Base-by-base conservation (phyloP, 2,797 vertebrate genomes). In the Xerus rutilus region DNA sequence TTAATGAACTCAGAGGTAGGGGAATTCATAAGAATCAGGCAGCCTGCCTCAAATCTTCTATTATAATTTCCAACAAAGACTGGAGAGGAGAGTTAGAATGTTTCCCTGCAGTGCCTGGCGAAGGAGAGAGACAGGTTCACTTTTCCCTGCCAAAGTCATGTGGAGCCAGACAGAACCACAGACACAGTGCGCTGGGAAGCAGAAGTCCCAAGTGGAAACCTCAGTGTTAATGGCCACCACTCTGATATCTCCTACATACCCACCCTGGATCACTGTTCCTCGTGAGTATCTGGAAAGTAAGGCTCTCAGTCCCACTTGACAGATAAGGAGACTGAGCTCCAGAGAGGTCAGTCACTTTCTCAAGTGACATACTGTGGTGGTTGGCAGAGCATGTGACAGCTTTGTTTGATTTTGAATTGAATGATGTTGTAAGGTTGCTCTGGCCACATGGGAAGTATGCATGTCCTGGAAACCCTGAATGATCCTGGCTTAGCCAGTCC, bases 1-100 rank as follows among this genome's bases (percentile, higher is more conserved):
- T 84, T 73, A 28, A 18, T 74, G 86, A 95, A 93, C 74, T 78
- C 79, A 74, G 65, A 82, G 35, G 62, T 89, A 20, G 86, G 89
- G 70, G 89, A 86, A 93, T 95, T 95, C n/a, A 1, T 77, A 59
- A 67, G 82, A 95, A 79, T 86, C 11, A 14, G 47, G 52, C 52
- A 93, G 52, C 23, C 39, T 70, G 62, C 72, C 65, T 93, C 62
- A 64, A 82, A 85, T 9, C 13, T 4, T 45, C 62, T 86, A 1
- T 54, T 32, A 35, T 18, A 82, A 54, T 23, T 74, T 90, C 54
- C 62, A 47, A 21, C 3, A 5, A 43, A 32, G 30, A 32, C 32
- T 47, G 15, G 67, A 54, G 28, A 72, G 13, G 18, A 39, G 30
- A 57, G 9, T n/a, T 62, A 70, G 64, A 54, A 17, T 14, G 23